A percentile compares a stretch with the other conserved stretches of the same genome.
These are phyloP conservation scores for Eciton burchellii DNA, from an alignment of 1,140 invertebrate species.

Conservation along the genomic window DNA sequence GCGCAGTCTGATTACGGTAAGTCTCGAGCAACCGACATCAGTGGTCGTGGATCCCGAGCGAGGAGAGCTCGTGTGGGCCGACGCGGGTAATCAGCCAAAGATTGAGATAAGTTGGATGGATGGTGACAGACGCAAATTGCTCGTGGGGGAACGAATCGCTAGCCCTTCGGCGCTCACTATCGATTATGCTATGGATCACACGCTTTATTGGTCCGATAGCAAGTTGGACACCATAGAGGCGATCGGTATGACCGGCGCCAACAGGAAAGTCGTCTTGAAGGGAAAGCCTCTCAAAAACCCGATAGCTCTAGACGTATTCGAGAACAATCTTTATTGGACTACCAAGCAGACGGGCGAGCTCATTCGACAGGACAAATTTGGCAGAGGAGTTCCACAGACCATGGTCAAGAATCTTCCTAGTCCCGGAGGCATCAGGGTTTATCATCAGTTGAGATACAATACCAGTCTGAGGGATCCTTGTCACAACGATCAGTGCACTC, in stretches of 20 bases:
- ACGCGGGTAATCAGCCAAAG: constrained; percentile 93
- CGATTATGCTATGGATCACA: constrained; percentile 95
- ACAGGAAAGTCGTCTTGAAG: constrained; percentile 90
- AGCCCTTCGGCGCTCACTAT: constrained; percentile 95
- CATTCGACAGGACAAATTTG: constrained; percentile 97
- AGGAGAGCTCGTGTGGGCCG: constrained; percentile 96
- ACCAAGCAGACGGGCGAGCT: constrained; percentile 94
- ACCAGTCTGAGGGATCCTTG: constrained; percentile 91
- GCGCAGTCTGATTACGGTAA: constrained; percentile 90
- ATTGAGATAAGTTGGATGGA: constrained; percentile 98
- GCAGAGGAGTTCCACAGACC: constrained; percentile 94
- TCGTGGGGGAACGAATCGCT: constrained; percentile 92
- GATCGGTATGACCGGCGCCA: constrained; percentile 90
- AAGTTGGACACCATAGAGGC: constrained; percentile 97
- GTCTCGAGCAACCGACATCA: constrained; percentile 93
- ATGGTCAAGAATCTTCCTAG: constrained; percentile 92
- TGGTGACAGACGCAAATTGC: constrained; percentile 92
- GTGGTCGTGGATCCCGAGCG: constrained; percentile 94
- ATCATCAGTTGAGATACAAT: constrained; percentile 93
- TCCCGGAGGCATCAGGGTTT: constrained; percentile 95
- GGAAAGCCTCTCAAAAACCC: constrained; percentile 92
- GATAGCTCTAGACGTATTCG: constrained; percentile 96
- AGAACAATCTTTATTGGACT: constrained; percentile 95
- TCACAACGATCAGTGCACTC: constrained; percentile 90
- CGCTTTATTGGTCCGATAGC: constrained; percentile 97